Evolutionary conservation across 2,113 vertebrate species (phyloP).

Genomic region (Turdus rufiventris): DNA sequence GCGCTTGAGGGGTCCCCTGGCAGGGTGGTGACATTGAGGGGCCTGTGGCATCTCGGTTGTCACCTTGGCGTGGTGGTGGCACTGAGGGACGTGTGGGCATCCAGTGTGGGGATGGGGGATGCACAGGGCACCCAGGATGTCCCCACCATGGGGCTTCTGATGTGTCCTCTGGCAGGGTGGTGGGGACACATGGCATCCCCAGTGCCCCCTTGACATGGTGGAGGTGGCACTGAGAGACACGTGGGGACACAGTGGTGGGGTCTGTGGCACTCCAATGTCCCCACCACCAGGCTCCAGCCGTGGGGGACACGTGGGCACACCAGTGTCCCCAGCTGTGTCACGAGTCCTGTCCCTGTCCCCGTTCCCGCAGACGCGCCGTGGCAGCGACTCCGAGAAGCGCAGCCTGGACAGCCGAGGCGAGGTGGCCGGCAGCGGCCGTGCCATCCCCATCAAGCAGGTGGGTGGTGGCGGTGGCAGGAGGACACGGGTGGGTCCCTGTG

Average conservation of each 20-base stretch:
- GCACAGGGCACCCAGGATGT: not conserved
- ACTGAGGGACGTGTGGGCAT: not conserved
- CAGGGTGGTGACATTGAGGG: too few relatives aligned
- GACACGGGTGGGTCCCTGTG: fast-evolving
- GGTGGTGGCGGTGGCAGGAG: fast-evolving
- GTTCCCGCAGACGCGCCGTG: constrained; percentile 81
- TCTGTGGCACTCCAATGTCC: not conserved
- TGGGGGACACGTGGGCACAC: not conserved
- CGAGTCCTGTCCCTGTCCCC: too few relatives aligned
- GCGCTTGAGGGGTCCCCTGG: not conserved
- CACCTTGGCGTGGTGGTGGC: not conserved
- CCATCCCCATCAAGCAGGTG: constrained; percentile 92
- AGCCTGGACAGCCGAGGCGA: constrained; percentile 84
- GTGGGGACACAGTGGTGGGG: fast-evolving
- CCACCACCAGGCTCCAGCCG: not conserved
- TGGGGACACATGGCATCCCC: not conserved
- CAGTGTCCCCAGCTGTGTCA: not conserved
- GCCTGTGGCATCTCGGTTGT: fast-evolving
- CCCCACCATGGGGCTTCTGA: not conserved
- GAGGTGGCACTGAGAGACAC: not conserved
- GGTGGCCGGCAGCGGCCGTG: constrained; percentile 69
- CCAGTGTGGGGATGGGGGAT: too few relatives aligned
- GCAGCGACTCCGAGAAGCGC: constrained; percentile 89
- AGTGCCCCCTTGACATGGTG: not conserved
- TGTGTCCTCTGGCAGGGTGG: not conserved